Conservation (phyloP, 2,888 invertebrate genomes). For the Drosophila cognata region DNA sequence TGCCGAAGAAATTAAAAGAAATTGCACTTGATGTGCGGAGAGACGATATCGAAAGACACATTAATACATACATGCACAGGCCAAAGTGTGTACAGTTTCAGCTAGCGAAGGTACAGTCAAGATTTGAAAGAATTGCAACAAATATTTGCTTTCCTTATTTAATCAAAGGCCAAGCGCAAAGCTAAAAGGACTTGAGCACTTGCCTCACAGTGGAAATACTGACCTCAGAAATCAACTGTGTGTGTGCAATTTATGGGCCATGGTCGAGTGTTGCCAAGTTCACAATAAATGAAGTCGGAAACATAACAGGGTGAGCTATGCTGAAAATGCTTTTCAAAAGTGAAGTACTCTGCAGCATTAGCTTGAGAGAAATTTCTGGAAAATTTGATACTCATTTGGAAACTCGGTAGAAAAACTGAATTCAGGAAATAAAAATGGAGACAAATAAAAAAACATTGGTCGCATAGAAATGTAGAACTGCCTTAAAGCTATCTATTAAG, state of each 20-base stretch:
- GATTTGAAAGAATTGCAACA: slow-evolving; percentile 45
- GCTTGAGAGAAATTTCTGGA: background rate
- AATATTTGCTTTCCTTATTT: slow-evolving; percentile 61
- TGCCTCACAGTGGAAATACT: background rate
- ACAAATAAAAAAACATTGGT: background rate
- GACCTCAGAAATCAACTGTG: slow-evolving; percentile 10
- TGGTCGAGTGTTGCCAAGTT: slow-evolving; percentile 16
- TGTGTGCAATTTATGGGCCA: slow-evolving; percentile 27
- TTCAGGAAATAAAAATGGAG: background rate
- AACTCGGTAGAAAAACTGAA: background rate
- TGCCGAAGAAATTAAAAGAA: slow-evolving; percentile 82
- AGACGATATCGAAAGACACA: slow-evolving; percentile 49
- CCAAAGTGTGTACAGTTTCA: slow-evolving; percentile 27
- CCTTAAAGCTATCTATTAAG: background rate
- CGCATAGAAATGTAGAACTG: background rate
- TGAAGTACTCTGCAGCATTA: background rate
- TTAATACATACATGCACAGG: background rate
- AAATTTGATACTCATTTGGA: background rate
- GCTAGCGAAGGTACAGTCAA: slow-evolving; percentile 6
- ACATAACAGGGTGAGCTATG: background rate
- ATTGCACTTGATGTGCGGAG: slow-evolving; percentile 69
- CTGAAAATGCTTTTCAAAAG: background rate
- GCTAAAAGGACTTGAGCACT: background rate
- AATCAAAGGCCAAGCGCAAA: slow-evolving; percentile 14
- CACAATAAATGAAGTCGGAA: background rate